These are phyloP conservation scores for Eupeodes luniger DNA, from an alignment of 2,888 invertebrate species.

Conservation along the genomic window DNA sequence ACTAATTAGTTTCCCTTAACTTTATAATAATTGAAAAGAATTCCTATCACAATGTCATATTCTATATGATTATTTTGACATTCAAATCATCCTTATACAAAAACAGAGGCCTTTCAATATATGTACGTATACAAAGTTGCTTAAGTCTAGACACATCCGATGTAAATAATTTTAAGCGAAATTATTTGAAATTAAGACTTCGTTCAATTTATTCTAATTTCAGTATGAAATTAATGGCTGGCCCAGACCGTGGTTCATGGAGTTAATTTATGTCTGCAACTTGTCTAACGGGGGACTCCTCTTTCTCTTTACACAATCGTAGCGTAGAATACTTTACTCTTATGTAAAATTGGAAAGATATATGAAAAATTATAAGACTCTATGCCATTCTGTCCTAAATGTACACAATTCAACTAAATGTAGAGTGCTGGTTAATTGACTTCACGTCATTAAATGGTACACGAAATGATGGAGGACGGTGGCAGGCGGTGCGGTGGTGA, in stretches of 20 bases:
- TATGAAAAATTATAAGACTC: not conserved
- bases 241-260: slow-evolving; percentile 67
- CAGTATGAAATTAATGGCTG: slow-evolving; percentile 53
- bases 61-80: slow-evolving; percentile 40
- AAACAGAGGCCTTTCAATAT: not conserved
- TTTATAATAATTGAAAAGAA: slow-evolving; percentile 19
- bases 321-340: not conserved
- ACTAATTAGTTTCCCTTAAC: not conserved
- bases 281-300: slow-evolving; percentile 57
- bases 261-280: slow-evolving; percentile 74
- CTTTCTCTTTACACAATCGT: not conserved
- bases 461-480: not conserved
- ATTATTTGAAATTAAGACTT: slow-evolving; percentile 54
- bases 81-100: slow-evolving; percentile 5
- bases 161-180: slow-evolving; percentile 25
- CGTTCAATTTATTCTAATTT: slow-evolving; percentile 58
- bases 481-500: not conserved
- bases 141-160: slow-evolving; percentile 62
- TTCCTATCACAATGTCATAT: not conserved
- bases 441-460: slow-evolving; percentile 59
- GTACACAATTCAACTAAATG: slow-evolving; percentile 43
- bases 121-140: no score
- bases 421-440: slow-evolving; percentile 67
- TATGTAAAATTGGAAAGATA: slow-evolving; percentile 1
- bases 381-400: slow-evolving; percentile 58